Evolutionary conservation across 2,888 invertebrate species (phyloP).

Genomic region (Choristoneura rosaceana): DNA sequence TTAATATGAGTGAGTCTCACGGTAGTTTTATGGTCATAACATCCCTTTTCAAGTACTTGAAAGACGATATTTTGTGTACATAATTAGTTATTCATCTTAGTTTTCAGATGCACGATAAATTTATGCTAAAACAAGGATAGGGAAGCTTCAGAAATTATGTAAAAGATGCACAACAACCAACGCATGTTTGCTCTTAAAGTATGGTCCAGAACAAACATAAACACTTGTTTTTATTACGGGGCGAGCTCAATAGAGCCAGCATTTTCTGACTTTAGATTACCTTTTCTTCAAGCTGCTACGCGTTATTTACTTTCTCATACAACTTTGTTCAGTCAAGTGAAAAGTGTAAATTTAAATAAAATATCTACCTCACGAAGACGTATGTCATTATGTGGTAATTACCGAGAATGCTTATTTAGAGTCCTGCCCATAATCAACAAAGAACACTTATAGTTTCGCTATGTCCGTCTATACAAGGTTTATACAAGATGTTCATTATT

Average conservation of each 20-base stretch:
- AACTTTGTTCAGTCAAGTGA: not conserved
- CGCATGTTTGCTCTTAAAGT: not conserved
- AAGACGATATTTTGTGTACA: not conserved
- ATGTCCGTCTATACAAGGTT: no score
- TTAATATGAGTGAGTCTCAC: no score
- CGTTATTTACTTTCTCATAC: not conserved
- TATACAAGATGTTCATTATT: no score
- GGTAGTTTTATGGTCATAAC: no score
- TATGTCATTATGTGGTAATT: constrained; percentile 1
- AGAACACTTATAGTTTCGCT: no score
- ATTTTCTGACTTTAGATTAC: constrained; percentile 10
- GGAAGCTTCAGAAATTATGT: not conserved
- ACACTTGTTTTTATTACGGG: constrained; percentile 17
- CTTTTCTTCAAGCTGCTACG: constrained; percentile 7
- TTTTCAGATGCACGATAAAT: not conserved
- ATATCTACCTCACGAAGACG: not conserved
- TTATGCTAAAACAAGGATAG: not conserved
- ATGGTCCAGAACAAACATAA: constrained; percentile 3
- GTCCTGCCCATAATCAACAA: no score
- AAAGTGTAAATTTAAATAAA: not conserved
- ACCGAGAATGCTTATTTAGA: not conserved
- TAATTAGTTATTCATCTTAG: not conserved
- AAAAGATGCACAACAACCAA: not conserved
- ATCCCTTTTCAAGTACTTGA: not conserved
- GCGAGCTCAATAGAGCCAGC: not conserved